These are phyloP conservation scores for Cyanistes caeruleus DNA, from an alignment of 2,113 vertebrate species.

Conservation along the genomic window DNA sequence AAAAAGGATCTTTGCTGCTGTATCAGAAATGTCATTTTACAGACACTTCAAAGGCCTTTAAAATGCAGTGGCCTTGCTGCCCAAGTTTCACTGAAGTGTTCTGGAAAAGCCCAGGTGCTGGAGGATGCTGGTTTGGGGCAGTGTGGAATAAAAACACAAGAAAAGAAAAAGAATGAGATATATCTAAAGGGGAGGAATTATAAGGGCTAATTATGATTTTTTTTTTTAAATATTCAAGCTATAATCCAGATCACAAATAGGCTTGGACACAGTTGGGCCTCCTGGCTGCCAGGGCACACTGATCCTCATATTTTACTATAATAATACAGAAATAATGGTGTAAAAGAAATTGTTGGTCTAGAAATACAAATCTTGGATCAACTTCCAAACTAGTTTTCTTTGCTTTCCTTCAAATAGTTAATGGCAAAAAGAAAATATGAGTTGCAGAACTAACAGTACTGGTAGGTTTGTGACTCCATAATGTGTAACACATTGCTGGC, in stretches of 20 bases:
- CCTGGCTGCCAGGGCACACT: neutral
- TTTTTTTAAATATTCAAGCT: neutral
- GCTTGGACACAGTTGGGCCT: neutral
- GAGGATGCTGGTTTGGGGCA: neutral
- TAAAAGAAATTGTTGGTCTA: neutral
- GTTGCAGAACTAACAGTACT: neutral
- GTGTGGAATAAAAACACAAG: neutral
- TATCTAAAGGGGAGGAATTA: neutral
- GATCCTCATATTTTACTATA: neutral
- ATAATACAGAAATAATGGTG: neutral
- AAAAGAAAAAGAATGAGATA: neutral
- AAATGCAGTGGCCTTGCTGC: neutral
- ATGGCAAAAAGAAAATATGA: neutral
- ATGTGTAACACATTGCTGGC: neutral
- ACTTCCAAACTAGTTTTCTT: neutral
- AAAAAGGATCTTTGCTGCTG: neutral
- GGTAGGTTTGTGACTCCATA: neutral
- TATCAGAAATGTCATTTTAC: neutral
- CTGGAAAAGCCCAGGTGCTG: neutral
- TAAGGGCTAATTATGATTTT: neutral
- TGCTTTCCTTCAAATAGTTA: neutral
- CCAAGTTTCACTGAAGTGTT: neutral
- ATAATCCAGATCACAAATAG: neutral
- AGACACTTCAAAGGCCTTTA: neutral
- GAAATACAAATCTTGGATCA: neutral